These are phyloP conservation scores for Metopolophium dirhodum DNA, from an alignment of 1,140 invertebrate species.

Conservation along the genomic window DNA sequence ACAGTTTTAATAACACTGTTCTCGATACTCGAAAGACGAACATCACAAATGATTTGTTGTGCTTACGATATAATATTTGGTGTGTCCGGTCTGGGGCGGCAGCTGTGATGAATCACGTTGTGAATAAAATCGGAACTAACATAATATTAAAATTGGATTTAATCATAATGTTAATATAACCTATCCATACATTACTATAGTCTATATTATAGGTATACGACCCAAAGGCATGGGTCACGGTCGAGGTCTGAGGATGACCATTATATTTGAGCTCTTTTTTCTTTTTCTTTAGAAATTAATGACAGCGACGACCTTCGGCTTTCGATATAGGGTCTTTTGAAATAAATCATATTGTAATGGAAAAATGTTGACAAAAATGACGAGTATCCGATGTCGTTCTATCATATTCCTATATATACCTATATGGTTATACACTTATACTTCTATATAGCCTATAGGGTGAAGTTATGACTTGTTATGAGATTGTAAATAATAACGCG, in stretches of 20 bases:
- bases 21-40: no score
- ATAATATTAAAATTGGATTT: background rate
- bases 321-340: background rate
- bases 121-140: no score
- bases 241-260: conserved; percentile 23
- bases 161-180: no score
- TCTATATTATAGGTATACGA: background rate
- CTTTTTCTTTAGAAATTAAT: background rate
- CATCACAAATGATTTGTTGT: no score
- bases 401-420: background rate
- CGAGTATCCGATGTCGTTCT: background rate
- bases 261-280: background rate
- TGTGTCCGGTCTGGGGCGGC: no score
- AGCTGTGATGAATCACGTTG: no score
- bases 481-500: background rate
- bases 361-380: background rate
- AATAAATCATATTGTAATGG: background rate
- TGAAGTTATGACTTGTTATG: background rate
- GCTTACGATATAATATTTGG: no score
- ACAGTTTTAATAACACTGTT: no score
- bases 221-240: conserved; percentile 23
- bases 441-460: background rate
- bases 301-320: background rate
- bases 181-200: background rate
- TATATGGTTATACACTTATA: background rate